Evolutionary conservation across 2,888 invertebrate species (phyloP), one percentile per base, ranked within the genome.

Genomic region (Candidula unifasciata): DNA sequence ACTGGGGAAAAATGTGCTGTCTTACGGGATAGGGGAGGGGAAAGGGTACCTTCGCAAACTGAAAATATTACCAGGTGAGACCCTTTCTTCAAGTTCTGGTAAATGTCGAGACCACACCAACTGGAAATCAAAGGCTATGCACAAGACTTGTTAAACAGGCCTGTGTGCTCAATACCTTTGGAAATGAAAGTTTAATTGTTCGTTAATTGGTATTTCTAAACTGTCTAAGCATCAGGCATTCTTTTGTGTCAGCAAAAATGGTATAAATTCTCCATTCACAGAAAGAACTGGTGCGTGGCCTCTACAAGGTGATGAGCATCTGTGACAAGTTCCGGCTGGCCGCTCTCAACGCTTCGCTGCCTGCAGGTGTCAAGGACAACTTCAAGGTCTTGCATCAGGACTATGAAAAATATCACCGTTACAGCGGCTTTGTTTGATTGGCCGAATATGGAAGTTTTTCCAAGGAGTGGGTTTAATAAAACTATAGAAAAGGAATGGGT

Each of bases 351-450:
- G 60, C 74, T 21, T 27, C 84, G 8, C 54, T 84, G 54, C 73
- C 84, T 74, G 44, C 84, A 52, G 84, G 84, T 44, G 84, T 84
- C 74, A 84, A 84, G 66, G 84, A 84, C 80, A 84, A 44, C 18
- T 84, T 84, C 57, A 79, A 80, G 27, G 16, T 80, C 30, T 37
- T 84, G 37, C 84, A 84, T 44, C 84, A 84, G 30, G 84, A 84
- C 37, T 84, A 80, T 77, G 69, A 84, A 35, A 84, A 84, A 44
- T 84, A 84, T 30, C 80, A 84, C 35, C 84, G 80, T 33, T 84
- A 84, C 80, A 79, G 57, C 5, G 84, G 84, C 18, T 52, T 54
- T 54, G 84, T 84, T n/a, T 84, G 60, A 79, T 77, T 44, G 44
- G 44, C 44, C 13, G 44, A 44, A 44, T 44, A 13, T 44, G 44